Conservation (phyloP, 2,113 vertebrate species). For the Mandrillus leucophaeus region DNA sequence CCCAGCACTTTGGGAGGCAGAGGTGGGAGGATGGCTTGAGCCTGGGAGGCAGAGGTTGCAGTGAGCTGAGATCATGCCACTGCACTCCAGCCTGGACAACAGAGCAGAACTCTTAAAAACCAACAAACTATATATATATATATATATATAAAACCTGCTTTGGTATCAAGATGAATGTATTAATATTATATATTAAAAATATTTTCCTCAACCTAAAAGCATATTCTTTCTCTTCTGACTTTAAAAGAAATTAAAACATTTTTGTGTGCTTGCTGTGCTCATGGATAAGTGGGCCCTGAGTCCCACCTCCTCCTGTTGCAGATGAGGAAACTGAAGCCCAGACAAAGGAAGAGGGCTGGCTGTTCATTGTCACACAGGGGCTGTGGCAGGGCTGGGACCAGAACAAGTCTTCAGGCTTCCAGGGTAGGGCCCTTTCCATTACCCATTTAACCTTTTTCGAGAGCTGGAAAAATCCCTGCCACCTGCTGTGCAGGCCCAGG, state of each 20-base stretch:
- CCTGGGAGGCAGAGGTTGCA: no score
- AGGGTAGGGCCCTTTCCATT: background rate
- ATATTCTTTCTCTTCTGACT: background rate
- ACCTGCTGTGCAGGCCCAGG: background rate
- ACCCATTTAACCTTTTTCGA: background rate
- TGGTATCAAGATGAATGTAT: background rate
- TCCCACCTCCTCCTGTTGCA: background rate
- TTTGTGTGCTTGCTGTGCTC: background rate
- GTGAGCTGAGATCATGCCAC: no score
- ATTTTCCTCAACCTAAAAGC: background rate
- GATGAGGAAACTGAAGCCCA: background rate
- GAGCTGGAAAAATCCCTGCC: background rate
- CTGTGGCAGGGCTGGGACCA: background rate
- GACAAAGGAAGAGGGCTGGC: no score
- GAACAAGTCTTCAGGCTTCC: background rate
- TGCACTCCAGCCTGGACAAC: no score
- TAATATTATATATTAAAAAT: background rate
- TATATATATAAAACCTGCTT: background rate
- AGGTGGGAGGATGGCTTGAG: no score
- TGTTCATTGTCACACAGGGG: rapidly evolving
- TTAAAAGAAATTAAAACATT: background rate
- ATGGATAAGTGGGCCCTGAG: no score
- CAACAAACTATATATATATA: no score
- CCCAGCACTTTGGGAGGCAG: no score
- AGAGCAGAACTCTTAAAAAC: no score